Evolutionary conservation across 2,797 vertebrate genomes (phyloP).

Genomic region (Alouatta caraya): DNA sequence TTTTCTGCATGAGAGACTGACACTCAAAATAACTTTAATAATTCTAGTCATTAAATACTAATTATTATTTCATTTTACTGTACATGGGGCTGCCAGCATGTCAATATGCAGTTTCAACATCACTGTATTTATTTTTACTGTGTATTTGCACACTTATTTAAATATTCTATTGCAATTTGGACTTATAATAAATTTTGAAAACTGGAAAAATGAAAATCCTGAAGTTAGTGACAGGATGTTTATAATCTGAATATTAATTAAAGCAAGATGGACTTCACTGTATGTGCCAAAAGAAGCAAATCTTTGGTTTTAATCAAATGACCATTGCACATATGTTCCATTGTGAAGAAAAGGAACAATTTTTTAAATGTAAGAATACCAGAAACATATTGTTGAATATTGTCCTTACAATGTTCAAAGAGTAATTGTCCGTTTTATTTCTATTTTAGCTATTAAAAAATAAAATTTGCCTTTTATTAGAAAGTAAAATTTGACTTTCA

Average conservation of each 20-base stretch:
- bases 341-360: neutral
- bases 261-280: neutral
- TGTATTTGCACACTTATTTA: neutral
- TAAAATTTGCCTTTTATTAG: neutral
- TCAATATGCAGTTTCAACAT: neutral
- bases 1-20: neutral
- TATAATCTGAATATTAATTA: neutral
- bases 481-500: neutral
- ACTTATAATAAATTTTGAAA: neutral
- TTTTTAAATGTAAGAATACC: slow-evolving; percentile 1
- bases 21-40: neutral
- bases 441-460: neutral
- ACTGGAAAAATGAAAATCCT: neutral
- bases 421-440: neutral
- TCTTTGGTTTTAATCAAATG: neutral
- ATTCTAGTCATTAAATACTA: neutral
- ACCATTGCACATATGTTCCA: neutral
- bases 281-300: neutral
- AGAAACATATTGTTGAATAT: neutral
- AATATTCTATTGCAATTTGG: neutral
- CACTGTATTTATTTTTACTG: neutral
- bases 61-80: neutral
- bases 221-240: neutral
- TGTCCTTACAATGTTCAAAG: neutral
- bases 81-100: neutral